A percentile compares a stretch with the other conserved stretches of the same genome.
Conservation (phyloP, 1,140 invertebrate species). For the Thalassaphorura encarpata region DNA sequence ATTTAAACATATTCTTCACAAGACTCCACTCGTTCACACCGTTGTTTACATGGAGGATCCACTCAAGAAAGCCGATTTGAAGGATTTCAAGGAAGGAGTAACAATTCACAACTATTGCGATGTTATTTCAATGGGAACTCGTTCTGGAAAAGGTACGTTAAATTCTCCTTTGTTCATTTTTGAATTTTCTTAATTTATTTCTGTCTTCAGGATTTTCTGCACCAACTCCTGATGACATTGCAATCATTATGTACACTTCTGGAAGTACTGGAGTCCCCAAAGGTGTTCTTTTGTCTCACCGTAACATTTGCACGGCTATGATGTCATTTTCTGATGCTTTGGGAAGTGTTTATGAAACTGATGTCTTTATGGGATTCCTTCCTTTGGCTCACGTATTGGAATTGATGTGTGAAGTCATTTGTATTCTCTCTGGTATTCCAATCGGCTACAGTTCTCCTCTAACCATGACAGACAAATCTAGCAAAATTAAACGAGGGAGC, state of each 20-base stretch:
- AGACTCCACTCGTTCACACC: constrained; percentile 58
- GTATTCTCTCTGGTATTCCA: constrained; percentile 60
- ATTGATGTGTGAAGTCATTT: constrained; percentile 42
- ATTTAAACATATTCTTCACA: constrained; percentile 63
- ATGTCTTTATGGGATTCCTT: constrained; percentile 90
- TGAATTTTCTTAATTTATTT: constrained; percentile 1
- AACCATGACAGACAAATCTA: constrained; percentile 90
- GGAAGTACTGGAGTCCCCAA: constrained; percentile 88
- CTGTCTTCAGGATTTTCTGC: constrained; percentile 34
- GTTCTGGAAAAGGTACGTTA: constrained; percentile 39
- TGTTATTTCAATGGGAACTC: constrained; percentile 42
- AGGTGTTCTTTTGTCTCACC: constrained; percentile 72
- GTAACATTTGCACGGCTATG: constrained; percentile 79
- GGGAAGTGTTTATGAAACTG: constrained; percentile 40
- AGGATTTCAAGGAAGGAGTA: constrained; percentile 56
- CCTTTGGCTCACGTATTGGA: constrained; percentile 97
- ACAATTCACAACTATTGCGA: constrained; percentile 53
- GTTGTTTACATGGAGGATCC: constrained; percentile 85
- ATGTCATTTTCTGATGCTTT: constrained; percentile 68
- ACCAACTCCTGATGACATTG: constrained; percentile 64
- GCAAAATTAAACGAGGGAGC: constrained; percentile 86
- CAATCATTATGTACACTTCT: constrained; percentile 94
- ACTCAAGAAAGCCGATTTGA: constrained; percentile 54
- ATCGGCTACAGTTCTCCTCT: constrained; percentile 94
- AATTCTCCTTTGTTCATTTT: neutral